phyloP scores from a whole-genome alignment of 2,888 invertebrate genomes.

The Rosalia funebris region DNA sequence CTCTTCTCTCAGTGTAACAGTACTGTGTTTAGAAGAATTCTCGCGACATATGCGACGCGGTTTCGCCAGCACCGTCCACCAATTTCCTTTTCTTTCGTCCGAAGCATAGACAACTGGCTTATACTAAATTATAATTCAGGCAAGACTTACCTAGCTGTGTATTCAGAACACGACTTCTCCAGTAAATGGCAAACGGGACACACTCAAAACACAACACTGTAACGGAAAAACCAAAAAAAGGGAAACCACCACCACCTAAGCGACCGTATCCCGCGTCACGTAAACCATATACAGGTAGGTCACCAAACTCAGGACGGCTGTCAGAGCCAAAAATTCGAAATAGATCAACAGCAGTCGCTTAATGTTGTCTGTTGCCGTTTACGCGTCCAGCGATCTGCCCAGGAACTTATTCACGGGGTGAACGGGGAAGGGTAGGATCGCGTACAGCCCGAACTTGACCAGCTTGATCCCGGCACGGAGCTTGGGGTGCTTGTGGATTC shows the following conservation, averaged over 20 bases:
- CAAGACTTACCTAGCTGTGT: constrained; percentile 9
- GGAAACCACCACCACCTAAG: constrained; percentile 7
- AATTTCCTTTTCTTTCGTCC: no score
- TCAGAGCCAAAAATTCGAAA: constrained; percentile 15
- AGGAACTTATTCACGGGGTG: constrained; percentile 14
- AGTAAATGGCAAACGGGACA: not conserved
- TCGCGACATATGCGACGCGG: no score
- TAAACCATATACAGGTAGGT: constrained; percentile 23
- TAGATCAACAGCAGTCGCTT: constrained; percentile 15
- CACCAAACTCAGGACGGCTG: constrained; percentile 15
- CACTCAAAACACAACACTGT: constrained; percentile 11
- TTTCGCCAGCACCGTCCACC: no score
- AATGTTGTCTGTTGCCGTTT: constrained; percentile 5
- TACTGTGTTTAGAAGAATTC: no score
- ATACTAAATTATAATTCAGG: not conserved
- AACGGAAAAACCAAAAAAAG: not conserved
- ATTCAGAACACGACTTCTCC: constrained; percentile 13
- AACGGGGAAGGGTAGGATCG: constrained; percentile 15
- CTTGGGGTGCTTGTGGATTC: constrained; percentile 15
- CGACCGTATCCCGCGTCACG: constrained; percentile 9
- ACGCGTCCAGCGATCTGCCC: constrained; percentile 4
- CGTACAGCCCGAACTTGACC: constrained; percentile 22
- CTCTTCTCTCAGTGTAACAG: no score
- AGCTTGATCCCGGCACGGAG: constrained; percentile 5
- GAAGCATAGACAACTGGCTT: no score